Conservation (phyloP, 2,797 vertebrate species). For the Gymnopithys bicolor region DNA sequence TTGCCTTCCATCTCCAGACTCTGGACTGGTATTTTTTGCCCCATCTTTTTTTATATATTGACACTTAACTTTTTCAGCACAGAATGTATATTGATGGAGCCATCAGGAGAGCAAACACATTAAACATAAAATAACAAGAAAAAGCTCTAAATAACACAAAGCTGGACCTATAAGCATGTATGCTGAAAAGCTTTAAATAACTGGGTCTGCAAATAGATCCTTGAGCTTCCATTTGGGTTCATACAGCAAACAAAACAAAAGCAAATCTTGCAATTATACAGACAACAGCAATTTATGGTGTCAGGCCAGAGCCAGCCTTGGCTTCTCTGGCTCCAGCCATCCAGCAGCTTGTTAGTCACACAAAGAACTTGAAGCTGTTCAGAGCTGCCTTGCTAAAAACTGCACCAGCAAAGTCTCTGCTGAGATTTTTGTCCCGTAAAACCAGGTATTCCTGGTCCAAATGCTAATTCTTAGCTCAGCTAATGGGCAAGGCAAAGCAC, state of each 20-base stretch:
- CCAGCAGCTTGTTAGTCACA: neutral
- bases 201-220: neutral
- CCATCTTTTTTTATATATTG: constrained; percentile 1
- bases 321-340: neutral
- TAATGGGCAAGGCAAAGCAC: neutral
- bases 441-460: neutral
- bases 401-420: neutral
- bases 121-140: constrained; percentile 54
- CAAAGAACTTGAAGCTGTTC: neutral
- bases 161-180: neutral
- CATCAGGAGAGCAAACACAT: constrained; percentile 55
- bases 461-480: neutral
- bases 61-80: constrained; percentile 28
- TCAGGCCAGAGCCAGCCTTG: neutral
- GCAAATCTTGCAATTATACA: neutral
- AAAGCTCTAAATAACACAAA: constrained; percentile 50
- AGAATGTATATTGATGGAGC: constrained; percentile 30
- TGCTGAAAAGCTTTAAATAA: constrained; percentile 8
- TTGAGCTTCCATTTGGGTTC: neutral
- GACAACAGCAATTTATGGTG: neutral
- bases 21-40: constrained; percentile 15
- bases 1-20: constrained; percentile 31
- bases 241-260: neutral
- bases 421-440: neutral
- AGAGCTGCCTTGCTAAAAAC: neutral